Conservation (phyloP, 37 sponge, comb jelly and placozoan species). For the Aplysina aerophoba region DNA sequence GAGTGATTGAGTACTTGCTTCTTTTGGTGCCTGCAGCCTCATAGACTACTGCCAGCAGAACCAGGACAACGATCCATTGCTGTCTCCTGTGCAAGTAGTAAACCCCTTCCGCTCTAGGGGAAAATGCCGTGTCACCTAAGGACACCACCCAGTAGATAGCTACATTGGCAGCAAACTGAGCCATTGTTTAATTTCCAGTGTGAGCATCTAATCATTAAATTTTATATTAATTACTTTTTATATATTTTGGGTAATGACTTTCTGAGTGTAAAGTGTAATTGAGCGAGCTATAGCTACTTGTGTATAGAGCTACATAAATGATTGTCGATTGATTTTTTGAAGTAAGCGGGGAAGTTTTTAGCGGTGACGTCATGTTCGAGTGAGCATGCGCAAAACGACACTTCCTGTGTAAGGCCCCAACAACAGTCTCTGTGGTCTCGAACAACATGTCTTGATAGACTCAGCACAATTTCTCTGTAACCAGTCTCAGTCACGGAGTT, state of each 20-base stretch:
- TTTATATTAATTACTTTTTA: too few relatives aligned
- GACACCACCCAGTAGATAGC: too few relatives aligned
- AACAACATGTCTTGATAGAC: not conserved
- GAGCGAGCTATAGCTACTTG: too few relatives aligned
- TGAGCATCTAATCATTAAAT: too few relatives aligned
- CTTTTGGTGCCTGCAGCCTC: not conserved
- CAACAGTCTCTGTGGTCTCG: too few relatives aligned
- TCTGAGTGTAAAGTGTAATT: too few relatives aligned
- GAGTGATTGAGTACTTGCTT: not conserved
- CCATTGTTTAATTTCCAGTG: too few relatives aligned
- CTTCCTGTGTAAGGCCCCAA: constrained; percentile 18
- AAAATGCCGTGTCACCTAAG: not conserved
- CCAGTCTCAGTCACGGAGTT: not conserved
- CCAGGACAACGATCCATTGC: not conserved
- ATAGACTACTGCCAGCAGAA: not conserved
- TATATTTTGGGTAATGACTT: too few relatives aligned
- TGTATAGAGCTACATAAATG: too few relatives aligned
- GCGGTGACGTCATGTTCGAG: constrained; percentile 11
- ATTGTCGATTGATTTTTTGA: too few relatives aligned
- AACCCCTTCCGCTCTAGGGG: not conserved
- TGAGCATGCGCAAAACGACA: constrained; percentile 18
- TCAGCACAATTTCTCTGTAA: constrained; percentile 12
- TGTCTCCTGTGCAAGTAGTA: not conserved
- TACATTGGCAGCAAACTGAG: too few relatives aligned
- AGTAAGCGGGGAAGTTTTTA: too few relatives aligned